Base-by-base conservation (phyloP, 2,888 invertebrate genomes). In the Luperina nickerlii region DNA sequence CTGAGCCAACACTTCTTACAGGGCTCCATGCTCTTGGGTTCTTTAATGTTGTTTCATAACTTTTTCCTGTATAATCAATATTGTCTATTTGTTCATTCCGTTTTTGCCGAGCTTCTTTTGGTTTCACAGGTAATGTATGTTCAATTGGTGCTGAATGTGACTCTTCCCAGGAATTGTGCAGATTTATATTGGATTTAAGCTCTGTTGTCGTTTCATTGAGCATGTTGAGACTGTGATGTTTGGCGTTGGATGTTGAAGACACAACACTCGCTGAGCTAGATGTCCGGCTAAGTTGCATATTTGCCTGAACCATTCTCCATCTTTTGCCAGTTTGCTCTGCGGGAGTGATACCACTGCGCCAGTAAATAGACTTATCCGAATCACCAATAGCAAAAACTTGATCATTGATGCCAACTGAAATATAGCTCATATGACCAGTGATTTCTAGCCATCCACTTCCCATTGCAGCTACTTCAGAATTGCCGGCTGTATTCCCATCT, bases 361-460 rank as follows among this genome's bases (percentile, higher is more conserved):
- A 98, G 94, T 98, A 99, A 79, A 99, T 97, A 86, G 98, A 97
- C 82, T 99, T 98, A 95, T 99, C 99, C 85, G 98, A 98, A 68
- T 98, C 97, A 11, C 99, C 99, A 88, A 99, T 98, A 20, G 98
- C 99, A 97, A 98, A 99, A 18, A 98, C 98, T 97, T 99, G 99
- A 96, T 99, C 99, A 95, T 98, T 98, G 24, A 98, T 97, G 57
- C 99, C 98, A 78, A 99, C 98, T n/a, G 98, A 98, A 70, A 99
- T 97, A 92, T 98, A 97, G 42, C 98, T 97, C 97, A 99, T 98
- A 93, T 98, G 98, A 69, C 98, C 99, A 82, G 98, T 98, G 97
- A 99, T 99, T 97, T 99, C 98, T 51, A 99, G 97, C 99, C 99
- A 99, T 48, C 98, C 98, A 91, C 97, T 98, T 8, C 99, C 99